phyloP scores from a whole-genome alignment of 2,888 invertebrate genomes.

The Andrena haemorrhoa region DNA sequence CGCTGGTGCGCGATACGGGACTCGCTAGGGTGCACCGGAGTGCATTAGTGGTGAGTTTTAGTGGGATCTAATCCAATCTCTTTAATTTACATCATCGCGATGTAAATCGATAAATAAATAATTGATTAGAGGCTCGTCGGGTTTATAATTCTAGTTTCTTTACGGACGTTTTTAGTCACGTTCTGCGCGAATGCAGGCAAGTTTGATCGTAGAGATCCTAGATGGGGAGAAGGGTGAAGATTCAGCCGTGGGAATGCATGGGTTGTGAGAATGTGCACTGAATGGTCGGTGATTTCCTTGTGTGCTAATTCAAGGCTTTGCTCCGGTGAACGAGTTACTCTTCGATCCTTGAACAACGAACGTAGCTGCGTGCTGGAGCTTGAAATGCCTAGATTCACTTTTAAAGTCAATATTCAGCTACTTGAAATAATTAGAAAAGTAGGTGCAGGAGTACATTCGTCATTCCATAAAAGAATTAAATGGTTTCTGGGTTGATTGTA shows the following conservation, averaged over 20 bases:
- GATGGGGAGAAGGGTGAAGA: constrained; percentile 25
- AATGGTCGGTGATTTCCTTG: constrained; percentile 51
- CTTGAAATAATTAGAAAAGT: background rate
- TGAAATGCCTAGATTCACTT: background rate
- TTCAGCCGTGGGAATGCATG: constrained; percentile 54
- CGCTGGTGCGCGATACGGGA: constrained; percentile 5
- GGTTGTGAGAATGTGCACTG: constrained; percentile 54
- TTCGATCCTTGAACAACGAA: constrained; percentile 51
- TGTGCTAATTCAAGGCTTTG: constrained; percentile 69
- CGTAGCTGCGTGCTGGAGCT: background rate
- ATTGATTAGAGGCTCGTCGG: too few species aligned
- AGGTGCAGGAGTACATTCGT: too few species aligned
- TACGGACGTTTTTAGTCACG: background rate
- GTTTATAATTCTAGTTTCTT: background rate
- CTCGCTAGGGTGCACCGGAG: constrained; percentile 1
- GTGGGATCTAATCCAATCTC: too few species aligned
- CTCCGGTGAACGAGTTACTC: constrained; percentile 68
- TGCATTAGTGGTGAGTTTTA: too few species aligned
- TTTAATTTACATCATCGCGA: too few species aligned
- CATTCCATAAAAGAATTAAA: too few species aligned
- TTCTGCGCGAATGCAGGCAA: background rate
- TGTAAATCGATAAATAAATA: too few species aligned
- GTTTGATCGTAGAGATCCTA: background rate
- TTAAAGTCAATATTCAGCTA: background rate
- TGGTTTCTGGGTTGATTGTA: too few species aligned